These are phyloP conservation scores for Notarius lentiginosus DNA, from an alignment of 2,113 vertebrate species.

Conservation along the genomic window DNA sequence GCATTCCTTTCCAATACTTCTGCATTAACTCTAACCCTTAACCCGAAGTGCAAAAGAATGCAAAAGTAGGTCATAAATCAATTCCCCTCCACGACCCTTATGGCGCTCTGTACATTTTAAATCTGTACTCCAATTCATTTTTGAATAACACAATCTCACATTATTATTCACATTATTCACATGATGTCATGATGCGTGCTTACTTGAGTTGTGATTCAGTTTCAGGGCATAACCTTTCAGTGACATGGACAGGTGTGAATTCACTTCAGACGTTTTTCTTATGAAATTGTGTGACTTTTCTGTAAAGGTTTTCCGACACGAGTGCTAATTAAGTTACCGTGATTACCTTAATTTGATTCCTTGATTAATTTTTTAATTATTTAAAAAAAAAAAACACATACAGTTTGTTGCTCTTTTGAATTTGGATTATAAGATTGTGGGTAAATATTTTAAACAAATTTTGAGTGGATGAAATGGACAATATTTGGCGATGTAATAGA, in stretches of 20 bases:
- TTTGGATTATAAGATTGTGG: neutral
- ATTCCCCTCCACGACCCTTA: too few relatives aligned
- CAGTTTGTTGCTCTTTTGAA: neutral
- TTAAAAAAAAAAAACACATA: neutral
- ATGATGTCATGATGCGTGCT: neutral
- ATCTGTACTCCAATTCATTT: too few relatives aligned
- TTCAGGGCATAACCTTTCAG: neutral
- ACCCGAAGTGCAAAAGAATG: too few relatives aligned
- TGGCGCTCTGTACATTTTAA: too few relatives aligned
- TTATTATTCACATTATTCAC: too few relatives aligned
- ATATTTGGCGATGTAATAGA: conserved; percentile 68
- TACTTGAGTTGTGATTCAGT: neutral
- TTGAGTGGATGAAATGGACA: conserved; percentile 67
- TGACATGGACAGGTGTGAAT: too few relatives aligned
- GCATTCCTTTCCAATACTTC: too few relatives aligned
- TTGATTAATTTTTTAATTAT: neutral
- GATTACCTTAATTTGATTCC: neutral
- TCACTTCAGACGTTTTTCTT: too few relatives aligned
- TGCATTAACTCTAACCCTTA: too few relatives aligned
- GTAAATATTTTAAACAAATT: conserved; percentile 44
- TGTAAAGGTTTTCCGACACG: neutral
- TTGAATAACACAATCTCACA: neutral
- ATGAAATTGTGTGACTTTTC: neutral
- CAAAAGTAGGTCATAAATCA: too few relatives aligned
- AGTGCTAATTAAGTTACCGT: neutral